These are phyloP conservation scores for Sialis fuliginosa DNA, from an alignment of 2,888 invertebrate genomes.

Conservation along the genomic window DNA sequence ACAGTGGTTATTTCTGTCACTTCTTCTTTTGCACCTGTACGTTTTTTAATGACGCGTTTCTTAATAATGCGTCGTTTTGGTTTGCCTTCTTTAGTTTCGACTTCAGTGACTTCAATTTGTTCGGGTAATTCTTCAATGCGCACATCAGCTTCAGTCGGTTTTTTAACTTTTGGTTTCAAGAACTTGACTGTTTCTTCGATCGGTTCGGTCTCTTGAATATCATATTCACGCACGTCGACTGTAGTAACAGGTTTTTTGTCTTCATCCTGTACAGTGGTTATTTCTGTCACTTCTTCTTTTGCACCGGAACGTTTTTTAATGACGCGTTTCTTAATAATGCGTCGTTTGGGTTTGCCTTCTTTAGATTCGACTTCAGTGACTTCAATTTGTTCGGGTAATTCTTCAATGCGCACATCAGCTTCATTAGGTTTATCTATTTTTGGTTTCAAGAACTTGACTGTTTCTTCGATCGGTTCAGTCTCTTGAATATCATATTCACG, in stretches of 20 bases:
- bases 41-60: constrained; percentile 30
- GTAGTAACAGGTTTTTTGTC: constrained; percentile 25
- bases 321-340: constrained; percentile 15
- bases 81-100: constrained; percentile 19
- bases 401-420: constrained; percentile 8
- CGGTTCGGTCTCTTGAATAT: constrained; percentile 7
- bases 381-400: constrained; percentile 12
- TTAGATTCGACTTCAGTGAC: constrained; percentile 17
- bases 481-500: constrained; percentile 7
- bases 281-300: constrained; percentile 23
- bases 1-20: constrained; percentile 19
- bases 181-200: constrained; percentile 13
- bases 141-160: constrained; percentile 7
- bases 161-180: constrained; percentile 10
- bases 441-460: constrained; percentile 11
- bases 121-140: constrained; percentile 8
- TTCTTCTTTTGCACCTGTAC: constrained; percentile 20
- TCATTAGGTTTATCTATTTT: constrained; percentile 13
- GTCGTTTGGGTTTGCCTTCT: constrained; percentile 22
- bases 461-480: constrained; percentile 7
- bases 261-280: constrained; percentile 21
- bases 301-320: constrained; percentile 20
- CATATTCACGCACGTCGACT: constrained; percentile 19
- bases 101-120: constrained; percentile 13
- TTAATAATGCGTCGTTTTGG: constrained; percentile 23